Percentiles rank a stretch among this genome's conserved stretches.
Conservation (phyloP, 2,113 vertebrate species). For the Labeo rohita region DNA sequence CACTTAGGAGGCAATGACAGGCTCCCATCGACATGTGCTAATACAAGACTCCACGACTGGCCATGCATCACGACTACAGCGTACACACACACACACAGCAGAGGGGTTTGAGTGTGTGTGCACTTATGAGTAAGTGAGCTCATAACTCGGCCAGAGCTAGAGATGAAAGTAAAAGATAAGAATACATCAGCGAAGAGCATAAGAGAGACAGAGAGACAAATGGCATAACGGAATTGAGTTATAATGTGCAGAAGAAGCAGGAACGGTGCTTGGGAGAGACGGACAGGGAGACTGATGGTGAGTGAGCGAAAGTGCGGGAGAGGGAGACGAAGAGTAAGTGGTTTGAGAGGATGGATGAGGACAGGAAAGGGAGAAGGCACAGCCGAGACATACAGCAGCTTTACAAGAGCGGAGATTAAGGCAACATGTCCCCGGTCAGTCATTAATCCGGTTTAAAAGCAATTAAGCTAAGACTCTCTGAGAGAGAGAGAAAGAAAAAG, state of each 20-base stretch:
- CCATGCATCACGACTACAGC: constrained; percentile 52
- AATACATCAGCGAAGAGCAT: constrained; percentile 1
- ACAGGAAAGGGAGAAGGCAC: constrained; percentile 67
- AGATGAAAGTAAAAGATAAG: constrained; percentile 26
- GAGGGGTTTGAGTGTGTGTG: constrained; percentile 11
- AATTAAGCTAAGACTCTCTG: constrained; percentile 81
- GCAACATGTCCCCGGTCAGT: constrained; percentile 79
- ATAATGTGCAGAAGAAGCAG: constrained; percentile 39
- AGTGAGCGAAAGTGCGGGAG: constrained; percentile 29
- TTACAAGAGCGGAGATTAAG: constrained; percentile 80
- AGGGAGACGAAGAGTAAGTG: constrained; percentile 37
- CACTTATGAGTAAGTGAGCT: constrained; percentile 5
- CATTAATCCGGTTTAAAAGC: constrained; percentile 82
- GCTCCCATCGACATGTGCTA: constrained; percentile 69
- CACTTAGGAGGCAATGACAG: constrained; percentile 80
- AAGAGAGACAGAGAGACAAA: not conserved
- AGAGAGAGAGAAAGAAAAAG: constrained; percentile 67
- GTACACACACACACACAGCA: constrained; percentile 16
- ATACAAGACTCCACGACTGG: constrained; percentile 63
- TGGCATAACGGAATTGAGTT: constrained; percentile 5
- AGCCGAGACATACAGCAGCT: constrained; percentile 66
- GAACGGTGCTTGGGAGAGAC: constrained; percentile 46
- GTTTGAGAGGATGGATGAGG: constrained; percentile 47
- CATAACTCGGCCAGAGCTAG: constrained; percentile 31
- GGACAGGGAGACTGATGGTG: constrained; percentile 37